Evolutionary conservation across 2,888 invertebrate genomes (phyloP).

Genomic region (Sinohyriopsis cumingii): DNA sequence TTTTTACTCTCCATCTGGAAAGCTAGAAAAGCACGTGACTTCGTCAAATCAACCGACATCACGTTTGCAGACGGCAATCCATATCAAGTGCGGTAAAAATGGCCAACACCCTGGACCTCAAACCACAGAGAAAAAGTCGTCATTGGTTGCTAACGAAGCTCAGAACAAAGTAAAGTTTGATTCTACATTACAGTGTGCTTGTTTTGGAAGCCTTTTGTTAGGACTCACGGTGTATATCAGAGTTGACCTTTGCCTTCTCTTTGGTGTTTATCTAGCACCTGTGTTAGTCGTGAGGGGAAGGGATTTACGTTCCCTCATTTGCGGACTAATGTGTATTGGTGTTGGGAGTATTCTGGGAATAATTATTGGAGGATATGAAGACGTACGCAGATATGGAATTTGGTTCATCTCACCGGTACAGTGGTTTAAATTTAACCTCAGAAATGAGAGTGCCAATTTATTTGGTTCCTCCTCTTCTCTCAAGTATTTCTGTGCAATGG

Average conservation of each 20-base stretch:
- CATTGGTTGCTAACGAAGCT: too few species aligned
- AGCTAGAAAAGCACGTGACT: too few species aligned
- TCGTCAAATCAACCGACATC: too few species aligned
- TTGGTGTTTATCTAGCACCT: conserved; percentile 16
- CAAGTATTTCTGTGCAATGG: too few species aligned
- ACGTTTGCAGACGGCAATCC: too few species aligned
- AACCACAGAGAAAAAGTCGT: too few species aligned
- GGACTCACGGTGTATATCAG: conserved; percentile 40
- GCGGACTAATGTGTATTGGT: conserved; percentile 1
- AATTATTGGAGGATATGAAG: conserved; percentile 47
- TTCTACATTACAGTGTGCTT: too few species aligned
- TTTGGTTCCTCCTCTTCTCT: conserved; percentile 27
- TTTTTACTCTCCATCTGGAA: conserved; percentile 1
- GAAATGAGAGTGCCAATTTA: conserved; percentile 29
- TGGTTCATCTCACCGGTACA: conserved; percentile 56
- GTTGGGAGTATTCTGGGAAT: conserved; percentile 40
- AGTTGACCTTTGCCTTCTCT: conserved; percentile 42
- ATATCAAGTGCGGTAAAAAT: too few species aligned
- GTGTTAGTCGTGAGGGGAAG: conserved; percentile 3
- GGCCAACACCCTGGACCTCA: too few species aligned
- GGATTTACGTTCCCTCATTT: neutral
- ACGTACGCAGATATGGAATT: conserved; percentile 45
- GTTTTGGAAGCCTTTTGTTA: too few species aligned
- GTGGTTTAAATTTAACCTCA: conserved; percentile 62
- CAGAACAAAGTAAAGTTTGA: too few species aligned